Evolutionary conservation across 2,888 invertebrate genomes (phyloP).

Genomic region (Eristalinus aeneus): DNA sequence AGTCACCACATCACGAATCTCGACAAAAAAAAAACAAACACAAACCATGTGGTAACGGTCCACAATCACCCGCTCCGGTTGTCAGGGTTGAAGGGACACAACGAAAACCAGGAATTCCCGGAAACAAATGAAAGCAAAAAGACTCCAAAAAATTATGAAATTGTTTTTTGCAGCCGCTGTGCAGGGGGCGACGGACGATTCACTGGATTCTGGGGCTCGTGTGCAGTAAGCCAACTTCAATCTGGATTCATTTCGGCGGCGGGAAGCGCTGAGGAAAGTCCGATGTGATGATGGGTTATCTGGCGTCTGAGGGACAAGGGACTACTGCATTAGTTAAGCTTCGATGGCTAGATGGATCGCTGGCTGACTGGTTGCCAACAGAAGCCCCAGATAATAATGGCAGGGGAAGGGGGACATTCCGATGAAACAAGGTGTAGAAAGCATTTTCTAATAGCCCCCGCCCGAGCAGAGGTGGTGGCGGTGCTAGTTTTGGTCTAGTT

Average conservation of each 20-base stretch:
- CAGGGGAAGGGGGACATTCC: neutral
- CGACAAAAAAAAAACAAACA: neutral
- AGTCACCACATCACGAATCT: slow-evolving; percentile 34
- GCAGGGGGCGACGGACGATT: neutral
- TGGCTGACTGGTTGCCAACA: slow-evolving; percentile 25
- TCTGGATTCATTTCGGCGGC: slow-evolving; percentile 3
- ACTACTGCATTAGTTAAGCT: slow-evolving; percentile 49
- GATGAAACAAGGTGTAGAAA: slow-evolving; percentile 21
- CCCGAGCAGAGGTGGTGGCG: neutral
- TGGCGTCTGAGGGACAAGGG: neutral
- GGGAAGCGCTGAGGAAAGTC: neutral
- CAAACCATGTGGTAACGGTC: slow-evolving; percentile 23
- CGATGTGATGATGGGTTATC: neutral
- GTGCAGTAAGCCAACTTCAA: slow-evolving; percentile 27
- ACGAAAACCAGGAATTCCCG: slow-evolving; percentile 7
- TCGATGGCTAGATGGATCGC: slow-evolving; percentile 60
- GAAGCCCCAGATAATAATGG: slow-evolving; percentile 51
- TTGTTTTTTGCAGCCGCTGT: slow-evolving; percentile 27
- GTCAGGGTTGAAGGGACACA: slow-evolving; percentile 5
- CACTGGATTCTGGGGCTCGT: slow-evolving; percentile 10
- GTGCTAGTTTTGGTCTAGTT: slow-evolving; percentile 20
- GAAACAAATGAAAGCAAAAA: slow-evolving; percentile 24
- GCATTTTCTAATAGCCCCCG: neutral
- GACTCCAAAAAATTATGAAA: slow-evolving; percentile 61
- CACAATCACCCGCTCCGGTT: slow-evolving; percentile 1